Percentiles rank a stretch among this genome's conserved stretches.
Conservation (phyloP, 2,113 vertebrate genomes). For the Ailurus styani region DNA sequence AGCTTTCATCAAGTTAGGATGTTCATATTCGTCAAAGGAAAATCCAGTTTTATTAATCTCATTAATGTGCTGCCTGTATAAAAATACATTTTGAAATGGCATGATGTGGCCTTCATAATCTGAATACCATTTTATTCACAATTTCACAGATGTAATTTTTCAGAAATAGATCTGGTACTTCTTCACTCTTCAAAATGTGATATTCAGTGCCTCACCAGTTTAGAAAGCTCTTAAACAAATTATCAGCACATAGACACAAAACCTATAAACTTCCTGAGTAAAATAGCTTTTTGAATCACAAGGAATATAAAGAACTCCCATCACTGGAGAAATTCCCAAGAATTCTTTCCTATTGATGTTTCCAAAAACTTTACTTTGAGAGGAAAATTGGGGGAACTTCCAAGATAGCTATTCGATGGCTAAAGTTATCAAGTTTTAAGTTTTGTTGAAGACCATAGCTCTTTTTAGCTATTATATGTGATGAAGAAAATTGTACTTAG, state of each 20-base stretch:
- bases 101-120: neutral
- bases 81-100: neutral
- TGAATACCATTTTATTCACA: neutral
- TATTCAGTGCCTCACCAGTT: neutral
- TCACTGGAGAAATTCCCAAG: neutral
- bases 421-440: slow-evolving; percentile 2
- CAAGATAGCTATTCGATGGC: neutral
- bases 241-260: neutral
- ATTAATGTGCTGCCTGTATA: neutral
- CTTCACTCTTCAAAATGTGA: neutral
- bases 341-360: neutral
- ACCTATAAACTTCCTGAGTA: neutral
- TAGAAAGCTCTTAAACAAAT: neutral
- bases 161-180: neutral
- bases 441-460: neutral
- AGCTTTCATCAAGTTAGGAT: neutral
- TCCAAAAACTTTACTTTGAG: neutral
- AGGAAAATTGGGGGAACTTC: neutral
- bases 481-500: neutral
- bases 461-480: neutral
- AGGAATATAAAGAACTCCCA: neutral
- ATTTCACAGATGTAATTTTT: neutral
- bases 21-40: neutral
- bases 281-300: neutral
- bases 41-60: neutral